Base-by-base conservation (phyloP, 2,113 vertebrate species). In the Phoxinus phoxinus region DNA sequence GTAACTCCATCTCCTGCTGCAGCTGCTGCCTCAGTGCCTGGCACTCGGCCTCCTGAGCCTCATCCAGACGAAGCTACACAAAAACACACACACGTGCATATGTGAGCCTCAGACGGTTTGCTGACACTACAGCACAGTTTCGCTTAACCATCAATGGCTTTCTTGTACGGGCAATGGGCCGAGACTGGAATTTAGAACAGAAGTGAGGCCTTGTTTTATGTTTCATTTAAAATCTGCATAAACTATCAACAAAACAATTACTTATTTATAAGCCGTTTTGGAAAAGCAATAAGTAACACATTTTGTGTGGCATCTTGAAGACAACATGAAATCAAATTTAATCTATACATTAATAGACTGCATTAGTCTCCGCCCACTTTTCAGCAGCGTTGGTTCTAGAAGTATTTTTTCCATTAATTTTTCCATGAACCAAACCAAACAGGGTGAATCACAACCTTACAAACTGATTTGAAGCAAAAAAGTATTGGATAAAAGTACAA, bases 1-100 rank as follows among this genome's bases (percentile, higher is more conserved):
- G 97, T 90, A 99, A 96, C 96, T 99, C 98, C 98, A 99, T 98
- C 95, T 99, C 98, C 94, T 99, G 98, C 95, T 99, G 97, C 93
- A 99, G 97, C 94, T 99, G 98, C 93, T 98, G 96, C 95, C 97
- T 96, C 94, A 99, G 95, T 90, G 97, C 98, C 94, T 99, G 98
- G 95, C 97, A 99, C 95, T 99, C 98, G 0, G 98, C 97, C 96
- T 99, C 98, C 94, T 99, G 98, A 90, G 98, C 97, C 94, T 99
- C 97, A 7, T 99, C 98, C 93, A 99, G 96, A 91, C 98, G 97
- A 90, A 99, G 95, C 98, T 99, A 94, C 1, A 88, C 13, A 69
- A 30, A 81, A 25, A 82, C 85, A 73, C 85, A 73, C 85, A 86
- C 59, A 84, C 41, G 46, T 25, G 48, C n/a, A 15, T 7, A 78